Conservation (phyloP, 1,140 invertebrate genomes). For the Drosophila busckii region DNA sequence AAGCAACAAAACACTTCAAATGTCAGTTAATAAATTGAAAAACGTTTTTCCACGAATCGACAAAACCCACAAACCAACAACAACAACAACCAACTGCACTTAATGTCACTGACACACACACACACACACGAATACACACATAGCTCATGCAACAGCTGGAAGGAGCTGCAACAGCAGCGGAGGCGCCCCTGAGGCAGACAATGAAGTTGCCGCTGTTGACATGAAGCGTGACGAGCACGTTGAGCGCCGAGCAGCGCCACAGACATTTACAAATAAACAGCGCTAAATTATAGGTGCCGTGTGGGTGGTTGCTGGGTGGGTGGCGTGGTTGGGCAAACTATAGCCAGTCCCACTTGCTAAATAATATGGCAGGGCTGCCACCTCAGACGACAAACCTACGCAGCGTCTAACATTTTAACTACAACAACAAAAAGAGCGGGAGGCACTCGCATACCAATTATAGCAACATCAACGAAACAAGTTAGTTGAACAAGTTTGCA, state of each 20-base stretch:
- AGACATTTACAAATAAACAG: constrained; percentile 65
- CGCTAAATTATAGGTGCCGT: constrained; percentile 60
- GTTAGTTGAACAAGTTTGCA: constrained; percentile 1
- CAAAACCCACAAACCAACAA: constrained; percentile 24
- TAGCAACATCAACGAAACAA: constrained; percentile 15
- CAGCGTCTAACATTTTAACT: constrained; percentile 54
- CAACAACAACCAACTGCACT: constrained; percentile 44
- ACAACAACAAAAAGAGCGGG: constrained; percentile 36
- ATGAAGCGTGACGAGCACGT: constrained; percentile 47
- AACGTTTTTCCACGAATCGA: constrained; percentile 59
- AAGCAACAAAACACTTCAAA: constrained; percentile 54
- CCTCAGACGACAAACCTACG: constrained; percentile 35
- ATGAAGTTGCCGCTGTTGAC: constrained; percentile 56
- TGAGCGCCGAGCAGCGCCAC: constrained; percentile 22
- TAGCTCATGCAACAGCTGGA: constrained; percentile 7
- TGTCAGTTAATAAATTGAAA: constrained; percentile 62
- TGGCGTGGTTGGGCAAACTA: too few relatives aligned
- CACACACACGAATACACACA: neutral
- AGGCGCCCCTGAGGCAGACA: constrained; percentile 26
- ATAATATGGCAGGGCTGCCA: constrained; percentile 46
- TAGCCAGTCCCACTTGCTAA: constrained; percentile 35
- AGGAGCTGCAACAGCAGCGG: neutral
- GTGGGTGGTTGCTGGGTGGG: constrained; percentile 30
- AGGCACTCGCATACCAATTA: constrained; percentile 39
- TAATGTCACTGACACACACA: constrained; percentile 48